Evolutionary conservation across 2,888 invertebrate genomes (phyloP).

Genomic region (Cheiracanthium punctorium): DNA sequence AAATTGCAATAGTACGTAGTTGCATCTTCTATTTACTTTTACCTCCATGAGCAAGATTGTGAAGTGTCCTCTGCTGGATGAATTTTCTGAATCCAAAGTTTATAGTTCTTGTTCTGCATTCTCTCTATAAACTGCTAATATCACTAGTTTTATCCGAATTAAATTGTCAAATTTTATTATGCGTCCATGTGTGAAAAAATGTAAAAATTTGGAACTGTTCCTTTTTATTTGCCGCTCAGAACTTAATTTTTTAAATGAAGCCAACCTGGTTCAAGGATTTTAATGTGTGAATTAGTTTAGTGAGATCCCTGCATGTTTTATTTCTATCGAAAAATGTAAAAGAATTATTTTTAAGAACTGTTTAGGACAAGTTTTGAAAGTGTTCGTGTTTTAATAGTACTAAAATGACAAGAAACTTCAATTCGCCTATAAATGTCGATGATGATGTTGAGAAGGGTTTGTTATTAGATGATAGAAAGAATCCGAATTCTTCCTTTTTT

Average conservation of each 20-base stretch:
- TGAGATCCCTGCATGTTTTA: neutral
- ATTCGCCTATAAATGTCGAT: neutral
- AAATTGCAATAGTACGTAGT: no score
- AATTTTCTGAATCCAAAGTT: no score
- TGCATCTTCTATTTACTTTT: no score
- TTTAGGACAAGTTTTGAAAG: neutral
- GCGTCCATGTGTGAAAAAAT: slow-evolving; percentile 2
- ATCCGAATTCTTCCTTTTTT: neutral
- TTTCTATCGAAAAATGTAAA: neutral
- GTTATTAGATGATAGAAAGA: neutral
- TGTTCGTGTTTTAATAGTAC: neutral
- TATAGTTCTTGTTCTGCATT: no score
- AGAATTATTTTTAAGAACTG: neutral
- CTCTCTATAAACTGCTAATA: neutral
- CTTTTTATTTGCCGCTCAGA: neutral
- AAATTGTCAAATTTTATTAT: neutral
- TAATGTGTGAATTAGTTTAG: neutral
- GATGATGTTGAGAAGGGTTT: neutral
- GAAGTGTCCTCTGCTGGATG: no score
- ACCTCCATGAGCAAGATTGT: no score
- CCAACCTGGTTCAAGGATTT: neutral
- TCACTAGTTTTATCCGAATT: neutral
- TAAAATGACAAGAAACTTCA: neutral
- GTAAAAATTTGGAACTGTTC: neutral
- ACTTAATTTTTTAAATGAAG: neutral